A percentile compares a stretch with the other conserved stretches of the same genome.
Conservation (phyloP, 2,797 vertebrate species). For the Falco novaeseelandiae region DNA sequence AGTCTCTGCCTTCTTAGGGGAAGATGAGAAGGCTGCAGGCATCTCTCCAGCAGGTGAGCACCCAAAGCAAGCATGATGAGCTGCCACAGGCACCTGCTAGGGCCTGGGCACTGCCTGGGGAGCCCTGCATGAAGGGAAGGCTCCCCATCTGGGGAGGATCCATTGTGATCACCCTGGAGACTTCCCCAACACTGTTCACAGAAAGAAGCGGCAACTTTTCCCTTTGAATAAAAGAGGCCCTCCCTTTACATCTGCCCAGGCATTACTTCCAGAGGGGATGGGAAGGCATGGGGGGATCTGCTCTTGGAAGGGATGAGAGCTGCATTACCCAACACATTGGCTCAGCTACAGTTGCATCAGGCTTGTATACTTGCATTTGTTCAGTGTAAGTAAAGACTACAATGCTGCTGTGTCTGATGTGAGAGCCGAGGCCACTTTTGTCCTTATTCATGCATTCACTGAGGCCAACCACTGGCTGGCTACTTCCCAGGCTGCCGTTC, state of each 20-base stretch:
- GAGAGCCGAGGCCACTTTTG: neutral
- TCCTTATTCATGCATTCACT: neutral
- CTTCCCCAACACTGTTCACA: neutral
- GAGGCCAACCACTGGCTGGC: neutral
- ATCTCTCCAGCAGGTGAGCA: fast-evolving
- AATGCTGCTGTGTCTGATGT: fast-evolving
- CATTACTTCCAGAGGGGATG: neutral
- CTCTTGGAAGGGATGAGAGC: neutral
- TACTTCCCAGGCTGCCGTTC: neutral
- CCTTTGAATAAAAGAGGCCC: neutral
- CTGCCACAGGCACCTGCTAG: fast-evolving
- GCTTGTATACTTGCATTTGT: neutral
- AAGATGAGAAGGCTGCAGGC: neutral
- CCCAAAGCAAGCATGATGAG: neutral
- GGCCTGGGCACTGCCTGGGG: neutral
- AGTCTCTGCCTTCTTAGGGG: neutral
- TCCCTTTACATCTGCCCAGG: neutral
- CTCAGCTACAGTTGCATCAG: neutral
- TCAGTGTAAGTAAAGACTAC: neutral
- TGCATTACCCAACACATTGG: neutral
- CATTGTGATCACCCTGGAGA: fast-evolving
- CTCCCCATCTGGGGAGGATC: neutral
- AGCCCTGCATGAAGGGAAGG: fast-evolving
- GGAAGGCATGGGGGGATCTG: fast-evolving
- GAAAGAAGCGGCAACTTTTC: neutral